Evolutionary conservation across 2,113 vertebrate species (phyloP).

Genomic region (Paralichthys olivaceus): DNA sequence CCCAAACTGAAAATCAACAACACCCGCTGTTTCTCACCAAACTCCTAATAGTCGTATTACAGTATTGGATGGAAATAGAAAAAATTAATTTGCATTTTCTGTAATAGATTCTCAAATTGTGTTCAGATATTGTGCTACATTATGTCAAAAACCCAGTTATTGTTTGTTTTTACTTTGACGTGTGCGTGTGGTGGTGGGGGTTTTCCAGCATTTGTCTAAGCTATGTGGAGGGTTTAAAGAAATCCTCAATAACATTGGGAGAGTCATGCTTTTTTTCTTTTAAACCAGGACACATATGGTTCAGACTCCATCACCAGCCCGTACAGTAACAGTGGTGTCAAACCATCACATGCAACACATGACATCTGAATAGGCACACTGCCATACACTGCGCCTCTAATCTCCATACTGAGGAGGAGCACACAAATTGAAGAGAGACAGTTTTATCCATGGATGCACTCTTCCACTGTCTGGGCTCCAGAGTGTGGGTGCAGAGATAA

Average conservation of each 20-base stretch:
- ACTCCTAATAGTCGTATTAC: background rate
- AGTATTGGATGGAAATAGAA: background rate
- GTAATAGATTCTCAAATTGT: background rate
- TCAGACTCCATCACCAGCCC: background rate
- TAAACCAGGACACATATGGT: background rate
- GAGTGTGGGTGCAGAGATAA: constrained; percentile 78
- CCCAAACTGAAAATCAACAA: background rate
- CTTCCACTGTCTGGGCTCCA: constrained; percentile 53
- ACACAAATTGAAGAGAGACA: constrained; percentile 53
- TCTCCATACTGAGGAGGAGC: constrained; percentile 60
- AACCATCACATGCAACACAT: constrained; percentile 3
- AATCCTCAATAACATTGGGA: background rate
- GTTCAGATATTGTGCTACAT: background rate
- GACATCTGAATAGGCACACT: constrained; percentile 23
- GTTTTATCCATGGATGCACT: constrained; percentile 64
- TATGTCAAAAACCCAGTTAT: background rate
- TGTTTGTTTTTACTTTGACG: background rate
- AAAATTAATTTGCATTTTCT: background rate
- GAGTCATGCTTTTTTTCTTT: background rate
- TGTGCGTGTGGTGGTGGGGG: background rate
- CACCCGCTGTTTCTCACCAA: background rate
- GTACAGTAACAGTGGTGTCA: background rate
- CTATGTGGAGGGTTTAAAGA: background rate
- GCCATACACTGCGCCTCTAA: constrained; percentile 42
- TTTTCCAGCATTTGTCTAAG: background rate